Conservation (phyloP, 2,888 invertebrate species). For the Dascillus cervinus region DNA sequence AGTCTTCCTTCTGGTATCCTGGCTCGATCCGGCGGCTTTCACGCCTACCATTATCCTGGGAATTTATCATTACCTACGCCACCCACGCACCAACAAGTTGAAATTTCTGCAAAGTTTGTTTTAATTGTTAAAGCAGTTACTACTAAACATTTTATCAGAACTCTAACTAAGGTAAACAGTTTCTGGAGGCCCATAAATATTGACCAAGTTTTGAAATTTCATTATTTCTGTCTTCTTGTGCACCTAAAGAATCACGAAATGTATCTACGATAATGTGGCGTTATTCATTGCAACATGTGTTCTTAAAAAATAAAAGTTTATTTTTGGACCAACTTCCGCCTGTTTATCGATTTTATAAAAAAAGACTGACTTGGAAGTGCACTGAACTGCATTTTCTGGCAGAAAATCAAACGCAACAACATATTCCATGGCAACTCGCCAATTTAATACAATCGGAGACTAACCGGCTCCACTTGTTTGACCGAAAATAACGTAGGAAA, state of each 20-base stretch:
- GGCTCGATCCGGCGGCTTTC: slow-evolving; percentile 13
- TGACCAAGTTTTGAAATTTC: no score
- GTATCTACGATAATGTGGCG: no score
- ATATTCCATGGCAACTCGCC: slow-evolving; percentile 3
- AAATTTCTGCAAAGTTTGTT: no score
- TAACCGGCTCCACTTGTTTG: slow-evolving; percentile 1
- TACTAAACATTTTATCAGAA: no score
- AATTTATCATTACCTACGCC: slow-evolving; percentile 11
- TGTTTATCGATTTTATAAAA: no score
- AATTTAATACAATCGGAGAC: slow-evolving; percentile 3
- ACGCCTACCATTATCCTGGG: slow-evolving; percentile 15
- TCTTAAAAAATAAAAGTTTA: no score
- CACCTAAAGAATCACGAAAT: no score
- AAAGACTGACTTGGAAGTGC: slow-evolving; percentile 5
- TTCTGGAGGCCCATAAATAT: neutral
- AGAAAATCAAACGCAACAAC: no score
- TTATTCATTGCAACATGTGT: no score
- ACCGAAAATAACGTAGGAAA: slow-evolving; percentile 1
- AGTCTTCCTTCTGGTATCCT: slow-evolving; percentile 11
- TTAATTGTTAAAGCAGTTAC: slow-evolving; percentile 4
- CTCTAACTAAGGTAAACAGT: neutral
- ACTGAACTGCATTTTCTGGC: slow-evolving; percentile 6
- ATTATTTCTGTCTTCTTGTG: no score
- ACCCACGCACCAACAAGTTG: slow-evolving; percentile 1
- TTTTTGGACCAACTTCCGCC: no score